Evolutionary conservation across 2,113 vertebrate species (phyloP).

Genomic region (Malurus cyaneus): DNA sequence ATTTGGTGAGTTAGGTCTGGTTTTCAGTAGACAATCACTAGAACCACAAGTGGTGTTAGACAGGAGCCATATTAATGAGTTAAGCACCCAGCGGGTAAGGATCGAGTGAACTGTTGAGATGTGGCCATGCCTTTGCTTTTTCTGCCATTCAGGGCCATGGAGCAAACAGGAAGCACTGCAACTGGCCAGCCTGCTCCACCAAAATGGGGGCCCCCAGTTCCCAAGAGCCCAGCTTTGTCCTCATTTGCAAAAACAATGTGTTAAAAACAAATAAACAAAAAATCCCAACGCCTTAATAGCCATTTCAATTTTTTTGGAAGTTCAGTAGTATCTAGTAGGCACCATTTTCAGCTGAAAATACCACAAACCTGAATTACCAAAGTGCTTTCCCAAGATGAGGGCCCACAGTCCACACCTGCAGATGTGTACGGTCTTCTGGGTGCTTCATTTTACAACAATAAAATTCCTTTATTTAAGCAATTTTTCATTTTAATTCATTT

Average conservation of each 20-base stretch:
- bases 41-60: neutral
- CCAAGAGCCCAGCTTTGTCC: neutral
- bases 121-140: rapidly evolving
- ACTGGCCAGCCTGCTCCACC: neutral
- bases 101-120: rapidly evolving
- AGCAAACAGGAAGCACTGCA: neutral
- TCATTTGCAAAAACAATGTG: neutral
- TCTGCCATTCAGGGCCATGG: neutral
- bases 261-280: neutral
- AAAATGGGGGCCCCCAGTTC: neutral
- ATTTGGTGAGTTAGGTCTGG: neutral
- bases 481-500: neutral
- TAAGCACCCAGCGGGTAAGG: rapidly evolving
- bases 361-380: neutral
- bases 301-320: neutral
- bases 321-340: neutral
- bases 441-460: neutral
- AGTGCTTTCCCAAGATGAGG: neutral
- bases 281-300: neutral
- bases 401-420: neutral
- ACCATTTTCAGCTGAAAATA: neutral
- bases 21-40: neutral
- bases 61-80: neutral
- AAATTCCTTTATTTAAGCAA: neutral
- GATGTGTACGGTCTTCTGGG: neutral